Evolutionary conservation across 1,140 invertebrate species (phyloP).

Genomic region (Drosophila bocki): DNA sequence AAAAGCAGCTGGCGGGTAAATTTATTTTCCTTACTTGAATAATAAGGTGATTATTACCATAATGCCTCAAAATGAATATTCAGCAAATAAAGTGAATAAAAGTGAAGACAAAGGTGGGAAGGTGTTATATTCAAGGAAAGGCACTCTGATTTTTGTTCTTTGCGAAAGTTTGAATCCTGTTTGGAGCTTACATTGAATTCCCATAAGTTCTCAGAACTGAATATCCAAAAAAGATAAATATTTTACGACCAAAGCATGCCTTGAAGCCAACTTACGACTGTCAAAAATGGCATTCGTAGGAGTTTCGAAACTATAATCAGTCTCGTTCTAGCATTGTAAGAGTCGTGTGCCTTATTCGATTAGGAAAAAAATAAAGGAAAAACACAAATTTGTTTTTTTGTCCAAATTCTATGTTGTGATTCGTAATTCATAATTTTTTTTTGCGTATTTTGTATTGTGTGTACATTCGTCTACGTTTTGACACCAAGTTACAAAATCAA

Average conservation of each 20-base stretch:
- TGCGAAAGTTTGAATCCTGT: not conserved
- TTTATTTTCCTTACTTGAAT: constrained; percentile 9
- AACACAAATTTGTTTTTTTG: not conserved
- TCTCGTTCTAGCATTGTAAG: constrained; percentile 2
- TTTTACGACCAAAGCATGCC: constrained; percentile 1
- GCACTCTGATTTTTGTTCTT: too few relatives aligned
- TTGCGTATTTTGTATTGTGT: not conserved
- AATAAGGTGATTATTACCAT: constrained; percentile 8
- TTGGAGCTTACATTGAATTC: not conserved
- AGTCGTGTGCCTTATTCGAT: constrained; percentile 20
- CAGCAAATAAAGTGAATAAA: not conserved
- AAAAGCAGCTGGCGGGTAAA: constrained; percentile 11
- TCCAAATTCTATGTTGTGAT: constrained; percentile 22
- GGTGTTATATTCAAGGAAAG: too few relatives aligned
- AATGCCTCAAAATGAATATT: constrained; percentile 11
- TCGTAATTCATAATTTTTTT: constrained; percentile 12
- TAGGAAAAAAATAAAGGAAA: constrained; percentile 24
- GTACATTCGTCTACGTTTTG: not conserved
- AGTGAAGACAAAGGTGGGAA: too few relatives aligned
- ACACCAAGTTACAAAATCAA: not conserved
- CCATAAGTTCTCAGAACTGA: not conserved
- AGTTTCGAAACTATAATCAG: not conserved
- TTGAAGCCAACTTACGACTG: not conserved
- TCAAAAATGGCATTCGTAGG: not conserved
- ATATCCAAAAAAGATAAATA: not conserved